Percentiles rank a stretch among this genome's conserved stretches.
These are phyloP conservation scores for Sylvia borin DNA, from an alignment of 2,797 vertebrate species.

Conservation along the genomic window DNA sequence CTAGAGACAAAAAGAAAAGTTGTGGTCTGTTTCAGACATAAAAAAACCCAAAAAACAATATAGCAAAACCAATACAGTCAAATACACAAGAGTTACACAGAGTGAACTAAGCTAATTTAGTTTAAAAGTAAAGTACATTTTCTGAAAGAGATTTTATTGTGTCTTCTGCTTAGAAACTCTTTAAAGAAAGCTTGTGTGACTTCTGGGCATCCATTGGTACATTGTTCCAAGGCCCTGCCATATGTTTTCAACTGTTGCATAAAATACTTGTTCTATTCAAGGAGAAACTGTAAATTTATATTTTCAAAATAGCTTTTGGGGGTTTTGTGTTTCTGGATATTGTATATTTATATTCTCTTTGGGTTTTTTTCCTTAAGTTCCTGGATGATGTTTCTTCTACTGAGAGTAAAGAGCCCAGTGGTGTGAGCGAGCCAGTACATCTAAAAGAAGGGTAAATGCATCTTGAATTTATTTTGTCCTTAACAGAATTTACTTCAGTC, in stretches of 20 bases:
- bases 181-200: neutral
- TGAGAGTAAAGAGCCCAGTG: constrained; percentile 90
- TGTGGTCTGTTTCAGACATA: neutral
- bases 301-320: neutral
- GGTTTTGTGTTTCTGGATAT: neutral
- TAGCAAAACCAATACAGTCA: neutral
- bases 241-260: neutral
- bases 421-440: constrained; percentile 89
- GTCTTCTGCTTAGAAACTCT: neutral
- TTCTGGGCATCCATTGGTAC: neutral
- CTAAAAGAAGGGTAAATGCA: constrained; percentile 93
- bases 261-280: neutral
- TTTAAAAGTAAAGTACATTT: neutral
- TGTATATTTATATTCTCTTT: neutral
- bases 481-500: neutral
- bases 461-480: neutral
- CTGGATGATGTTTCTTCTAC: constrained; percentile 98
- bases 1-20: neutral
- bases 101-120: neutral
- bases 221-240: neutral
- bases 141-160: neutral
- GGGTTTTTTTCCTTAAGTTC: constrained; percentile 81
- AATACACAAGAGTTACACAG: neutral
- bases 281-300: neutral
- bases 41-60: neutral